Evolutionary conservation across 2,113 vertebrate species (phyloP), one percentile per base, ranked within the genome.

Genomic region (Nycticebus coucang): DNA sequence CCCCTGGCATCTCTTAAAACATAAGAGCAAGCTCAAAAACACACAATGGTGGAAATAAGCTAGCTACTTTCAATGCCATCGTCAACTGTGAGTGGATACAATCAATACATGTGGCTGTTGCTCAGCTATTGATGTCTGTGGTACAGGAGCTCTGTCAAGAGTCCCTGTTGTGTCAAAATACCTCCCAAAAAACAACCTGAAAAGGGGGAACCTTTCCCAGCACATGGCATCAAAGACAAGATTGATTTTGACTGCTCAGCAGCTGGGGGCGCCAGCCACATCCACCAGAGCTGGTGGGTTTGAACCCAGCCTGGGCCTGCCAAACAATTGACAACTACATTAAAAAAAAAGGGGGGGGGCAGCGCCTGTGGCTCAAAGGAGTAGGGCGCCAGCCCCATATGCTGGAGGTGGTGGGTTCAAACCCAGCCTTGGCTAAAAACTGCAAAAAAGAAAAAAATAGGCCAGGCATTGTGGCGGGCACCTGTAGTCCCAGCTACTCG

Each of bases 1-100:
- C 98, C 98, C 98, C 98, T 98, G 98, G 98, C 98, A 98, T 98
- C 98, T 98, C 98, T 98, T 98, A 98, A 98, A 98, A 98, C 98
- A 96, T 97, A 98, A 98, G 90, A 96, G 98, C 98, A 98, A 98
- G 98, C 98, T 98, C 96, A 97, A 96, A 98, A 96, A 97, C 96
- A 95, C 30, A 88, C 82, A 97, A 94, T 91, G 95, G 97, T 97
- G 97, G 92, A 97, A 96, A 89, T 26, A 93, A 97, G 95, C 90
- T 74, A 85, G 93, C 86, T 90, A 85, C 66, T 81, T 41, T 97
- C 94, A 74, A 97, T 95, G 97, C 97, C 97, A 97, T 94, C 92
- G 41, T 82, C 89, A 91, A 84, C 4, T 62, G 95, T 82, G 95
- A 96, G 96, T 7, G 45, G 97, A 96, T 28, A 0, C 0, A 85